Evolutionary conservation across 2,888 invertebrate genomes (phyloP).

Genomic region (Drosophila paramelanica): DNA sequence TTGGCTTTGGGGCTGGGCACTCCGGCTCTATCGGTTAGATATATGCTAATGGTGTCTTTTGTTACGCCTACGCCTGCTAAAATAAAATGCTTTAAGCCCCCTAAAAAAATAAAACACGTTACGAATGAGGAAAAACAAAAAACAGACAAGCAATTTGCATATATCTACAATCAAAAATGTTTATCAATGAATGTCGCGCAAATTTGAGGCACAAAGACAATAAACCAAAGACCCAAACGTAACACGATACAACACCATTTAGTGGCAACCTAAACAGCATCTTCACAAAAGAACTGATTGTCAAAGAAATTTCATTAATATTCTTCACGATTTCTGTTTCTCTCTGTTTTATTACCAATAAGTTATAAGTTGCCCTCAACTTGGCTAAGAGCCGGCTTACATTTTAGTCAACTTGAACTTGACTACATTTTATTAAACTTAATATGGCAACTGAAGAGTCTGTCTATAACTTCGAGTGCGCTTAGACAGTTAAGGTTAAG

Average conservation of each 20-base stretch:
- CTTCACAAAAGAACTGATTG: slow-evolving; percentile 11
- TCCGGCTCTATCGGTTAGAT: slow-evolving; percentile 25
- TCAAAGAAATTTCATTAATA: background rate
- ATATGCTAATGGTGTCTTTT: slow-evolving; percentile 74
- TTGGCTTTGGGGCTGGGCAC: slow-evolving; percentile 54
- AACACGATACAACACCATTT: slow-evolving; percentile 36
- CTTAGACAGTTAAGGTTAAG: slow-evolving; percentile 54
- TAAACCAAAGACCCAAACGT: slow-evolving; percentile 10
- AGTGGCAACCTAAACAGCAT: slow-evolving; percentile 5
- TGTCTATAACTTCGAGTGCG: slow-evolving; percentile 23
- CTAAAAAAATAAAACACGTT: background rate
- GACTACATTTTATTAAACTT: slow-evolving; percentile 20
- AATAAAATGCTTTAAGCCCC: slow-evolving; percentile 24
- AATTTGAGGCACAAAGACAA: slow-evolving; percentile 13
- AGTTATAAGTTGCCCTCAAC: slow-evolving; percentile 5
- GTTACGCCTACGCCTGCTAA: slow-evolving; percentile 68
- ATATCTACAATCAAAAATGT: slow-evolving; percentile 42
- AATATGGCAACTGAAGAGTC: slow-evolving; percentile 19
- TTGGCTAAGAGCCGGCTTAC: slow-evolving; percentile 18
- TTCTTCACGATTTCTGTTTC: background rate
- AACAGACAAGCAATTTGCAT: slow-evolving; percentile 55
- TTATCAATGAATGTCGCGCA: slow-evolving; percentile 50
- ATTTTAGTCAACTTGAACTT: slow-evolving; percentile 32
- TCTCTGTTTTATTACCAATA: no score
- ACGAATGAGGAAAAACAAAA: background rate